Evolutionary conservation across 2,888 invertebrate genomes (phyloP).

Genomic region (Agrotis ipsilon): DNA sequence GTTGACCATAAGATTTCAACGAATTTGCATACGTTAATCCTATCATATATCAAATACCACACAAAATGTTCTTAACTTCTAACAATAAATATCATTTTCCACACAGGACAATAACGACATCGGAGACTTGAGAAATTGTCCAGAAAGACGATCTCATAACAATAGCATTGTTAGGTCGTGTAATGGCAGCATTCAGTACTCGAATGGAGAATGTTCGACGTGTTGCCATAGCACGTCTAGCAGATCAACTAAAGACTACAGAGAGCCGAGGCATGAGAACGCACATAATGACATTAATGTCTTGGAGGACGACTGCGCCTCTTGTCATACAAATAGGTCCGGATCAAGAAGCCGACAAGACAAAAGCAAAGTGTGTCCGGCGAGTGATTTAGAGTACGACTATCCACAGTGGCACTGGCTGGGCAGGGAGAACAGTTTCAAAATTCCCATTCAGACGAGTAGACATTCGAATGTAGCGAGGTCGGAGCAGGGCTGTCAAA

Average conservation of each 20-base stretch:
- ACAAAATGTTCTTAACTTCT: slow-evolving; percentile 59
- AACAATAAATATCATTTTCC: slow-evolving; percentile 77
- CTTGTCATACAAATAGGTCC: slow-evolving; percentile 88
- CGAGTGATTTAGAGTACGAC: slow-evolving; percentile 89
- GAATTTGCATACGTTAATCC: slow-evolving; percentile 78
- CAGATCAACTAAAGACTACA: slow-evolving; percentile 88
- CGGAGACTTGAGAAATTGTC: slow-evolving; percentile 86
- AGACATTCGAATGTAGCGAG: slow-evolving; percentile 88
- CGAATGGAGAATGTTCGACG: slow-evolving; percentile 88
- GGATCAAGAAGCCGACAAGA: slow-evolving; percentile 88
- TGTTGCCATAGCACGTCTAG: slow-evolving; percentile 89
- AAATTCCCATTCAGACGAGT: slow-evolving; percentile 88
- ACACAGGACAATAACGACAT: slow-evolving; percentile 87
- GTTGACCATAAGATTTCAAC: slow-evolving; percentile 82
- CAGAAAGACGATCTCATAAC: slow-evolving; percentile 88
- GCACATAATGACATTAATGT: slow-evolving; percentile 86
- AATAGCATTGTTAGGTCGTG: slow-evolving; percentile 89
- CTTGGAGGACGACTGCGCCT: slow-evolving; percentile 86
- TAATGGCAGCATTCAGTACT: slow-evolving; percentile 89
- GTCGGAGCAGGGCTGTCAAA: slow-evolving; percentile 90
- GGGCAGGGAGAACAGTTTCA: slow-evolving; percentile 89
- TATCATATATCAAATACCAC: slow-evolving; percentile 66
- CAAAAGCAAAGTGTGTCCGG: slow-evolving; percentile 89
- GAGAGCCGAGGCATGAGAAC: slow-evolving; percentile 85
- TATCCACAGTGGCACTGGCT: slow-evolving; percentile 90